Percentiles rank a stretch among this genome's conserved stretches.
phyloP scores from a whole-genome alignment of 2,113 vertebrate genomes.

The Nibea coibor region DNA sequence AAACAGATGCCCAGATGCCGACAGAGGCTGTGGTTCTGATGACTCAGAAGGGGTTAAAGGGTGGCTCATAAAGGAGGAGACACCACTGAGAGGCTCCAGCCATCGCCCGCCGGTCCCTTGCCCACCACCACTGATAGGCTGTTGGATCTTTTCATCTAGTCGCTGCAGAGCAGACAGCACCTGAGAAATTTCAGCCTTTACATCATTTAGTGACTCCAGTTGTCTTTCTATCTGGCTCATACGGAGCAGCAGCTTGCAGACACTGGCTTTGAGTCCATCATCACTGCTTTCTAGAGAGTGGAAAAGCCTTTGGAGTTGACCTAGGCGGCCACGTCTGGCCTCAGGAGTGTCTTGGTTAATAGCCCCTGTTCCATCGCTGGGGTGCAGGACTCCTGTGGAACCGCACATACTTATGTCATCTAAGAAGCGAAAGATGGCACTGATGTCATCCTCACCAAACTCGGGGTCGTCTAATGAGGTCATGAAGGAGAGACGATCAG shows the following conservation, averaged over 20 bases:
- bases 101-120: constrained; percentile 79
- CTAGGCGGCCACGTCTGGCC: constrained; percentile 82
- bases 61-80: constrained; percentile 85
- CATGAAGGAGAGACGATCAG: constrained; percentile 87
- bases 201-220: constrained; percentile 92
- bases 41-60: constrained; percentile 81
- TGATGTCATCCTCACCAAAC: constrained; percentile 92
- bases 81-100: constrained; percentile 81
- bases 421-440: constrained; percentile 96
- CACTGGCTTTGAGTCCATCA: constrained; percentile 90
- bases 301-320: constrained; percentile 85
- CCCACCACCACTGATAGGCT: constrained; percentile 77
- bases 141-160: constrained; percentile 93
- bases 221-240: constrained; percentile 95
- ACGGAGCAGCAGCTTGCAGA: constrained; percentile 92
- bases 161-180: constrained; percentile 92
- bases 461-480: constrained; percentile 95
- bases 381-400: constrained; percentile 91
- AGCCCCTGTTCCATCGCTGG: constrained; percentile 83
- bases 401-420: constrained; percentile 97
- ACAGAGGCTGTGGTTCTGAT: constrained; percentile 83
- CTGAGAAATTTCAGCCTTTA: constrained; percentile 94
- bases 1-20: constrained; percentile 80
- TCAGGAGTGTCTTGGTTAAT: constrained; percentile 86
- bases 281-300: constrained; percentile 86